phyloP scores from a whole-genome alignment of 2,113 vertebrate genomes.

The Nansenia antarctica region DNA sequence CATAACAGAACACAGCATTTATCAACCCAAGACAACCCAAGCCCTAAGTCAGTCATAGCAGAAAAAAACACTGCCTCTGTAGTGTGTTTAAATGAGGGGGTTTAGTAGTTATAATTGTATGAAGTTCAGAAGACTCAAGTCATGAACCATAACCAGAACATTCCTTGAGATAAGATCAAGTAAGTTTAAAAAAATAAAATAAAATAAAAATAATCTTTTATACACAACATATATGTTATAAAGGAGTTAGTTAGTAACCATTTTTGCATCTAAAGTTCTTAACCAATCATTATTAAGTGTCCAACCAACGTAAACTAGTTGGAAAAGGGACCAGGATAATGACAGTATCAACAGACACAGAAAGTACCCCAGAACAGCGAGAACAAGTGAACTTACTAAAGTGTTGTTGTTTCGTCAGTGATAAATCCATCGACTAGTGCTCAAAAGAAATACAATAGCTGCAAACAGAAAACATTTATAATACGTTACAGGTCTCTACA shows the following conservation, averaged over 20 bases:
- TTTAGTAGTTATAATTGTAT: too few relatives aligned
- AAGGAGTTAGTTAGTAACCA: too few relatives aligned
- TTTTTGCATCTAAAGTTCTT: not conserved
- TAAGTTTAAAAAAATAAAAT: too few relatives aligned
- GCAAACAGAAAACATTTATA: conserved; percentile 25
- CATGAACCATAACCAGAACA: too few relatives aligned
- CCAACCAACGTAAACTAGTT: not conserved
- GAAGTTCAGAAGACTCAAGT: too few relatives aligned
- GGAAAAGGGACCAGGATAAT: not conserved
- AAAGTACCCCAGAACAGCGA: not conserved
- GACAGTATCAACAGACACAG: not conserved
- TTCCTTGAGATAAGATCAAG: too few relatives aligned
- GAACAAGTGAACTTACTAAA: conserved; percentile 57
- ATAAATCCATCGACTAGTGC: conserved; percentile 69
- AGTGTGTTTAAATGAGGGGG: too few relatives aligned
- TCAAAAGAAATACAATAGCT: conserved; percentile 52
- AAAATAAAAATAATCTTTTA: too few relatives aligned
- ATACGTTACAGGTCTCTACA: not conserved
- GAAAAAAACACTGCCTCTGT: not conserved
- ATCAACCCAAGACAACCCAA: not conserved
- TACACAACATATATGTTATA: too few relatives aligned
- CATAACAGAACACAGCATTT: not conserved
- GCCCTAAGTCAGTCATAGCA: not conserved
- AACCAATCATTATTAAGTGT: not conserved
- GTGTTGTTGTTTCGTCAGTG: conserved; percentile 58